phyloP scores from a whole-genome alignment of 1,140 invertebrate species.

The Formica selysi region DNA sequence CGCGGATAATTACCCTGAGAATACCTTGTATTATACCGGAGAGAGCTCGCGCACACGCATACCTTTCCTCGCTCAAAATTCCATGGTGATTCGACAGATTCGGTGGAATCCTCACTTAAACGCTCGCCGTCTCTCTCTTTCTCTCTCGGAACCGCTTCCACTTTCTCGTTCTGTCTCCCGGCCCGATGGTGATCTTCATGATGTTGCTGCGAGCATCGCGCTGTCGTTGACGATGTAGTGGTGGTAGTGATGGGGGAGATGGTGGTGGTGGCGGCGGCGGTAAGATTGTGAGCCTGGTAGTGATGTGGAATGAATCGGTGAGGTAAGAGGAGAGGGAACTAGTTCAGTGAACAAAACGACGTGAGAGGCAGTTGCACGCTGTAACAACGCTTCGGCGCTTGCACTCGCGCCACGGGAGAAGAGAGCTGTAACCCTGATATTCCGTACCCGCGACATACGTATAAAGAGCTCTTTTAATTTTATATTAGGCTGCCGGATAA shows the following conservation, averaged over 20 bases:
- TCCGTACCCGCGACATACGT: background rate
- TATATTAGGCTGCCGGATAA: slow-evolving; percentile 47
- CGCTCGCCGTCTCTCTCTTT: background rate
- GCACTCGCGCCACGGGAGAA: slow-evolving; percentile 40
- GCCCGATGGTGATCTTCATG: slow-evolving; percentile 71
- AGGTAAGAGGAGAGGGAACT: slow-evolving; percentile 77
- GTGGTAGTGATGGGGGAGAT: background rate
- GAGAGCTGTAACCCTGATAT: slow-evolving; percentile 55
- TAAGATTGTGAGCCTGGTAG: slow-evolving; percentile 57
- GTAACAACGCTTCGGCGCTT: slow-evolving; percentile 66
- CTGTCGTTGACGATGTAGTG: background rate
- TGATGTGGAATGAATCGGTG: slow-evolving; percentile 69
- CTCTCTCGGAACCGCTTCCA: background rate
- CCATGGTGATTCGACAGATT: slow-evolving; percentile 52
- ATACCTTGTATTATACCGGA: background rate
- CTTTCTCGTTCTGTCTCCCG: slow-evolving; percentile 41
- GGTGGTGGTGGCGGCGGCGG: slow-evolving; percentile 46
- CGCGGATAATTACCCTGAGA: slow-evolving; percentile 17
- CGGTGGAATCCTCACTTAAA: slow-evolving; percentile 55
- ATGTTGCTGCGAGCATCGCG: slow-evolving; percentile 56
- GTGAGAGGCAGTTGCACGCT: slow-evolving; percentile 77
- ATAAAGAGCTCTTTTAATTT: slow-evolving; percentile 49
- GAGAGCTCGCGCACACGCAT: background rate
- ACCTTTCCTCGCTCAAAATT: slow-evolving; percentile 27
- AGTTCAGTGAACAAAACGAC: slow-evolving; percentile 83